Evolutionary conservation across 2,797 vertebrate species (phyloP).

Genomic region (Pseudochaenichthys georgianus): DNA sequence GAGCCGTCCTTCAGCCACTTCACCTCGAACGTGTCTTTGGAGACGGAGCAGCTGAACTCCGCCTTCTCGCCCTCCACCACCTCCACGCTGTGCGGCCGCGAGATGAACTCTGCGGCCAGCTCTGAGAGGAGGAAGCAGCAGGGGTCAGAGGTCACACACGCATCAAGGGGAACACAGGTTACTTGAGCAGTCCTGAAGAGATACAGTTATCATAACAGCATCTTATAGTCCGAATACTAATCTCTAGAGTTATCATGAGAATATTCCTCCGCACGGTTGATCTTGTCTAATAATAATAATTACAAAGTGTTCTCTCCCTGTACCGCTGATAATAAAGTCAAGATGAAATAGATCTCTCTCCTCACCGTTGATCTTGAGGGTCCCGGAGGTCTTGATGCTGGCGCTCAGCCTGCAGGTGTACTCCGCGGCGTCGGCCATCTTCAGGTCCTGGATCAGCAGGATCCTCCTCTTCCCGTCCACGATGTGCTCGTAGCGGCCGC

Average conservation of each 20-base stretch:
- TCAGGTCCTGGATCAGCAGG: slow-evolving; percentile 90
- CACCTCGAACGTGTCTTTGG: slow-evolving; percentile 92
- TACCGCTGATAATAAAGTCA: no score
- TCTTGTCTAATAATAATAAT: no score
- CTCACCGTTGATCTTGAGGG: slow-evolving; percentile 90
- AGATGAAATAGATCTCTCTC: no score
- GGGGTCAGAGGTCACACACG: no score
- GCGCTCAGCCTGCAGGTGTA: slow-evolving; percentile 93
- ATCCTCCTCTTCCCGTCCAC: slow-evolving; percentile 93
- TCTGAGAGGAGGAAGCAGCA: slow-evolving; percentile 80
- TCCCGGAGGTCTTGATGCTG: slow-evolving; percentile 88
- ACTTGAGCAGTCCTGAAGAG: no score
- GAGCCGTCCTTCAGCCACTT: slow-evolving; percentile 89
- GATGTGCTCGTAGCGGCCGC: slow-evolving; percentile 92
- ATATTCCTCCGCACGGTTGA: no score
- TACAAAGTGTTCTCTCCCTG: no score
- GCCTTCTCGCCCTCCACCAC: slow-evolving; percentile 94
- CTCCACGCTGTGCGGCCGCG: slow-evolving; percentile 91
- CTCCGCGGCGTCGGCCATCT: slow-evolving; percentile 88
- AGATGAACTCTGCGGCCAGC: slow-evolving; percentile 96
- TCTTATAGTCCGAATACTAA: no score
- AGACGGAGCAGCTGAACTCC: slow-evolving; percentile 94
- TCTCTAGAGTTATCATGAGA: no score
- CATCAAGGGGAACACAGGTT: no score
- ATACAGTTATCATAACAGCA: no score